phyloP scores from a whole-genome alignment of 2,113 vertebrate genomes.

The Marmota flaviventris region DNA sequence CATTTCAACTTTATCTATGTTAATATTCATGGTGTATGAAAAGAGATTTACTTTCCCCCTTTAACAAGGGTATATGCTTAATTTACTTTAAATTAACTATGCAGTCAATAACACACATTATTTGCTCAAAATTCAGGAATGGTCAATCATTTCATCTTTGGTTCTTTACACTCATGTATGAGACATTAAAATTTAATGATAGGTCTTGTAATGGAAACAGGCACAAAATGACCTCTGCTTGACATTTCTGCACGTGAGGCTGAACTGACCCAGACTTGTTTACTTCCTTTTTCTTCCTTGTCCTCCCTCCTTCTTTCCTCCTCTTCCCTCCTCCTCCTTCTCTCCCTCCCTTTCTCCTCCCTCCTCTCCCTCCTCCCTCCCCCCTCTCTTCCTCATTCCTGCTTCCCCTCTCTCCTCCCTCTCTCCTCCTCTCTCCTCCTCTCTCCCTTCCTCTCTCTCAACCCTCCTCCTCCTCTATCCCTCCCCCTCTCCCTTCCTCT shows the following conservation, averaged over 20 bases:
- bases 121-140: background rate
- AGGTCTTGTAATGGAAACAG: background rate
- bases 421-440: accelerated
- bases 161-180: background rate
- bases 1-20: background rate
- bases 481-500: accelerated
- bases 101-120: background rate
- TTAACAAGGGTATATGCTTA: background rate
- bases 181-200: background rate
- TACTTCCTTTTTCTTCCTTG: background rate
- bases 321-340: accelerated
- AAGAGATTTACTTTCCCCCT: background rate
- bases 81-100: background rate
- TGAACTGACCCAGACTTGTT: background rate
- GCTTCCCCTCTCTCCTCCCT: accelerated
- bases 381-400: too few relatives aligned
- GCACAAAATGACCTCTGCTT: background rate
- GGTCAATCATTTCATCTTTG: background rate
- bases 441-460: too few relatives aligned
- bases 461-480: accelerated
- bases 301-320: accelerated
- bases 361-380: too few relatives aligned
- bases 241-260: background rate
- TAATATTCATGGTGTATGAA: background rate
- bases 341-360: too few relatives aligned